Percentiles rank a stretch among this genome's conserved stretches.
phyloP scores from a whole-genome alignment of 2,888 invertebrate species.

The Tribolium freemani region DNA sequence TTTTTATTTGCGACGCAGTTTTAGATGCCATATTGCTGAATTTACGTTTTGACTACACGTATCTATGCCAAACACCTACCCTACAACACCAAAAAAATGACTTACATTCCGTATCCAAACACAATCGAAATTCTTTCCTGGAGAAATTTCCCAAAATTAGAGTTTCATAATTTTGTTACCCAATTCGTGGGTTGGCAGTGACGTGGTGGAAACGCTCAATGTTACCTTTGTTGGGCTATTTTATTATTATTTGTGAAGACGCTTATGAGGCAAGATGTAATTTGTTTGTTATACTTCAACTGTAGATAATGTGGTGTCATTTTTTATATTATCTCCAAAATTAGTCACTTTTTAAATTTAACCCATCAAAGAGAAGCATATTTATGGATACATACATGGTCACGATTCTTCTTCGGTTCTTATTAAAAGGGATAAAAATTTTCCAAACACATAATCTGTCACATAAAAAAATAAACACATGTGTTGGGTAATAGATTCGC shows the following conservation, averaged over 20 bases:
- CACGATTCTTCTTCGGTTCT: not conserved
- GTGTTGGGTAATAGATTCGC: not conserved
- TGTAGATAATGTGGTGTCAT: not conserved
- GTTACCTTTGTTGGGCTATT: constrained; percentile 5
- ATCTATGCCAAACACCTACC: constrained; percentile 1
- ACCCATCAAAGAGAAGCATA: constrained; percentile 3
- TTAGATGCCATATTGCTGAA: constrained; percentile 36
- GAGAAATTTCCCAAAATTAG: too few species aligned
- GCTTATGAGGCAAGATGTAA: not conserved
- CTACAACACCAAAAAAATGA: not conserved
- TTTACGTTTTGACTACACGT: constrained; percentile 13
- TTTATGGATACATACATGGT: not conserved
- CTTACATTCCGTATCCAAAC: not conserved
- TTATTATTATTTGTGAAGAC: not conserved
- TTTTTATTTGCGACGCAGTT: constrained; percentile 37
- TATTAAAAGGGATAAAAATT: not conserved
- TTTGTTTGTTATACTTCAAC: not conserved
- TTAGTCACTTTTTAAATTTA: constrained; percentile 21
- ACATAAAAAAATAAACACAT: not conserved
- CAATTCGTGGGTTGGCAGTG: constrained; percentile 23
- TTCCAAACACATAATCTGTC: not conserved
- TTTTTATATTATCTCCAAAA: constrained; percentile 9
- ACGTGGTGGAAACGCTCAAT: constrained; percentile 38
- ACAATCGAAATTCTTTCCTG: too few species aligned
- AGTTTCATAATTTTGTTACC: constrained; percentile 5